These are phyloP conservation scores for Trissolcus brochymenae DNA, from an alignment of 2,888 invertebrate species.

Conservation along the genomic window DNA sequence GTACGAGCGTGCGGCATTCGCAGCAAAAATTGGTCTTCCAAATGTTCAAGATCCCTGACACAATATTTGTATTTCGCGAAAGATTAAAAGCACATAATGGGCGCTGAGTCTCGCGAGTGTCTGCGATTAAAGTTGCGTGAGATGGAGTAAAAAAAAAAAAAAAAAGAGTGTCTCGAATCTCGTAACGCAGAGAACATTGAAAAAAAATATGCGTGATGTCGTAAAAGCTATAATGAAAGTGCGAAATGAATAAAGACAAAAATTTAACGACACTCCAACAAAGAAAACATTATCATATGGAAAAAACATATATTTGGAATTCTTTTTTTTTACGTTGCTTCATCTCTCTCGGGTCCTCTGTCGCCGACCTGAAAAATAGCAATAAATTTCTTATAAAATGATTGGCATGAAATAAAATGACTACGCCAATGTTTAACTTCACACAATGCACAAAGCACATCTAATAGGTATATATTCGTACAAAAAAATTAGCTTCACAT, in stretches of 20 bases:
- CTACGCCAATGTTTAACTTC: no score
- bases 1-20: neutral
- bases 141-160: slow-evolving; percentile 1
- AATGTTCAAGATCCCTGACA: slow-evolving; percentile 39
- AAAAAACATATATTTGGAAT: neutral
- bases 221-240: slow-evolving; percentile 47
- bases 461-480: no score
- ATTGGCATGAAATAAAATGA: no score
- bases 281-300: slow-evolving; percentile 3
- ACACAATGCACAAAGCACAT: no score
- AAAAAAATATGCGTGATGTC: slow-evolving; percentile 23
- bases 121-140: slow-evolving; percentile 26
- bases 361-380: no score
- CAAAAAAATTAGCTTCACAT: slow-evolving; percentile 14
- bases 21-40: slow-evolving; percentile 24
- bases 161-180: slow-evolving; percentile 24
- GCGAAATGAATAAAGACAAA: slow-evolving; percentile 40
- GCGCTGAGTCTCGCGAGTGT: slow-evolving; percentile 23
- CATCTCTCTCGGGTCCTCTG: no score
- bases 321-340: no score
- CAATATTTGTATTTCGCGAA: slow-evolving; percentile 46
- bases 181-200: neutral
- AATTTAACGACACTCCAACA: slow-evolving; percentile 16
- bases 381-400: no score
- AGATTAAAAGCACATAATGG: slow-evolving; percentile 46